Evolutionary conservation across 2,888 invertebrate species (phyloP).

Genomic region (Drosophila eohydei): DNA sequence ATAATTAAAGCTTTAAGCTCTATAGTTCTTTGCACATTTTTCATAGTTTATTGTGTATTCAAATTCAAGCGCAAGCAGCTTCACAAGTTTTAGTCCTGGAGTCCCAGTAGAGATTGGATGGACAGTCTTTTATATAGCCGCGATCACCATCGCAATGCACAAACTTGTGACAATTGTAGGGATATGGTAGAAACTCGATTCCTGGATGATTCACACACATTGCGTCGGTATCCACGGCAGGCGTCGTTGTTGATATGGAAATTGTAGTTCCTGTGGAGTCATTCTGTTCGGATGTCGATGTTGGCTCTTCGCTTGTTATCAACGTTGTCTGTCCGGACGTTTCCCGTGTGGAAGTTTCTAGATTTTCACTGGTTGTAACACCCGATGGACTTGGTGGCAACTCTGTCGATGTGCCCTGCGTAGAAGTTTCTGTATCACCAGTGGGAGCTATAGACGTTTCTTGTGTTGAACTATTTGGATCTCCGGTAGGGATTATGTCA

Average conservation of each 20-base stretch:
- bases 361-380: not conserved
- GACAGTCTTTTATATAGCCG: slow-evolving; percentile 60
- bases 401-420: not conserved
- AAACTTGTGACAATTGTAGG: slow-evolving; percentile 69
- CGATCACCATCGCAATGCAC: slow-evolving; percentile 61
- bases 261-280: not conserved
- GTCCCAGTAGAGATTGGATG: slow-evolving; percentile 61
- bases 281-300: not conserved
- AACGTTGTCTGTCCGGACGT: not conserved
- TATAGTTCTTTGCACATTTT: slow-evolving; percentile 7
- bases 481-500: not conserved
- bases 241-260: slow-evolving; percentile 17
- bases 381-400: not conserved
- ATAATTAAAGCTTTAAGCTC: not conserved
- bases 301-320: slow-evolving; percentile 1
- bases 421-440: not conserved
- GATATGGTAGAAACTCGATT: slow-evolving; percentile 56
- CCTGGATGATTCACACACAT: slow-evolving; percentile 51
- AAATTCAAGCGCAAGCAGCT: slow-evolving; percentile 42
- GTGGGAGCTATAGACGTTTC: not conserved
- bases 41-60: not conserved
- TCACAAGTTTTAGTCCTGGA: slow-evolving; percentile 49
- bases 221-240: slow-evolving; percentile 25
- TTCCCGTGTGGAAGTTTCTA: not conserved
- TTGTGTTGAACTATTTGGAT: not conserved